Base-by-base conservation (phyloP, 2,113 vertebrate species). In the Tychaedon coryphoeus region DNA sequence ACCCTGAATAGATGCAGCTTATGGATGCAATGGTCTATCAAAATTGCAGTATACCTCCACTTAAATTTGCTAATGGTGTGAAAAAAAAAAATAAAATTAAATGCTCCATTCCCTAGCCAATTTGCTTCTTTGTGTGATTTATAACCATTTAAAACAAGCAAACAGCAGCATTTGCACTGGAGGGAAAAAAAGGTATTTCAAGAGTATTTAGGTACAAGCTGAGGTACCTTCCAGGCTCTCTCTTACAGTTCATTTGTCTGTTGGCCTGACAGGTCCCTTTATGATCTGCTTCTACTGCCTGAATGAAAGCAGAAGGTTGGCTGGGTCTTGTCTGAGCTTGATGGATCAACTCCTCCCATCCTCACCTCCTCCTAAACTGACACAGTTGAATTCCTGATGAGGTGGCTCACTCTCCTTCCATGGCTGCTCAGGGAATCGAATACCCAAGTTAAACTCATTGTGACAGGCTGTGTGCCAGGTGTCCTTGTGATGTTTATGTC, bases 401-500 rank as follows among this genome's bases (percentile, higher is more conserved):
- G 91, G 78, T 12, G 4, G 65, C 51, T 95, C 90, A 53, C 92
- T 94, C 69, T 88, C 76, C 86, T 61, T 50, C 66, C 62, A 26
- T 76, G 53, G 78, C 22, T 88, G 65, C 80, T 82, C 75, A 48
- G 75, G 87, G 78, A 92, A 87, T 92, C 2, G 0, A 47, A 67
- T 60, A 64, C 64, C 92, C 92, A 88, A 28, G 50, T 90, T 97
- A 96, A 96, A 96, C 88, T 96, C 84, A 84, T 85, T 81, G 89
- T 96, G 96, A 96, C 95, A 94, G 91, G 34, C 66, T 65, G 31
- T 93, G 86, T 70, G 69, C 91, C 60, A 43, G 86, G 53, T 93
- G 90, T 57, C 92, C 91, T 97, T 96, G 76, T 38, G 56, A 69
- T 96, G 92, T 93, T 97, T 96, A 93, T 77, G 84, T 95, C 89